Evolutionary conservation across 2,113 vertebrate genomes (phyloP).

Genomic region (Apeltes quadracus): DNA sequence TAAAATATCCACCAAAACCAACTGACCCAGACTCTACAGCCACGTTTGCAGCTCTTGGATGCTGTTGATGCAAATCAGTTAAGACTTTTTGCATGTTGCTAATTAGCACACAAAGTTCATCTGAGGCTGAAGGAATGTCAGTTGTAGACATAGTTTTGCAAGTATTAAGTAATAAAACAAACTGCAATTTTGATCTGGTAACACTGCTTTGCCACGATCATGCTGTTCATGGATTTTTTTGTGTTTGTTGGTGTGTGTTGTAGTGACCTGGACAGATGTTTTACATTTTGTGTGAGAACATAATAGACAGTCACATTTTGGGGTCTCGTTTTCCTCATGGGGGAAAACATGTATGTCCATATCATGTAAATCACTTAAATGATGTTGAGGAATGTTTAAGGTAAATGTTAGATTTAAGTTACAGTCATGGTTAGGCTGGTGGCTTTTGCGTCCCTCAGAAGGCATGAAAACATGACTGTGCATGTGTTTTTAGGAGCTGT

Average conservation of each 20-base stretch:
- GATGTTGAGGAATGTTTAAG: neutral
- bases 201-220: neutral
- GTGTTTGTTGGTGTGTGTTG: no score
- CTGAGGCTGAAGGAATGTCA: neutral
- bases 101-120: neutral
- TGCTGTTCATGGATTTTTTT: neutral
- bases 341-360: no score
- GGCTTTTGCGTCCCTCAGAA: neutral
- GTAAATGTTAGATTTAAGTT: neutral
- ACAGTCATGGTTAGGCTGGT: neutral
- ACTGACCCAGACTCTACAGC: neutral
- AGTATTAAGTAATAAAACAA: neutral
- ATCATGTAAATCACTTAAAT: neutral
- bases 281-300: no score
- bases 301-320: neutral
- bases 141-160: neutral
- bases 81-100: no score
- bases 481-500: constrained; percentile 75
- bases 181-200: neutral
- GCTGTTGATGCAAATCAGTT: neutral
- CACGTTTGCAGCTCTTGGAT: no score
- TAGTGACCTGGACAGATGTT: no score
- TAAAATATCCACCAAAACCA: neutral
- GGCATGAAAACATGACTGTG: neutral
- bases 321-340: neutral